Percentiles rank a stretch among this genome's conserved stretches.
Conservation (phyloP, 2,888 invertebrate species). For the Lepidochrysops patricia region DNA sequence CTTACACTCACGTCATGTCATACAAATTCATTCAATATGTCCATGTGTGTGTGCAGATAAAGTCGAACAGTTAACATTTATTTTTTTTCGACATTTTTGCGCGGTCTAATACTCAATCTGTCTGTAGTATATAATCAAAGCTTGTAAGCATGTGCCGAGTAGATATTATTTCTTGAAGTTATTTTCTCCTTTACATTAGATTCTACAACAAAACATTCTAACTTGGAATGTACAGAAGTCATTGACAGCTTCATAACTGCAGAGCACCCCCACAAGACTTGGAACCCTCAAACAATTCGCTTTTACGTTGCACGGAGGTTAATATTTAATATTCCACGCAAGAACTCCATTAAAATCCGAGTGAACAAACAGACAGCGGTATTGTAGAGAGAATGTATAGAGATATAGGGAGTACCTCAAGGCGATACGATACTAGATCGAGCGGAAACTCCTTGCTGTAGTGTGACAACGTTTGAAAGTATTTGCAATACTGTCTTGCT, state of each 20-base stretch:
- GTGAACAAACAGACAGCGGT: conserved; percentile 1
- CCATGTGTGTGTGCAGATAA: no score
- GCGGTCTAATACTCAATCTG: no score
- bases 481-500: not conserved
- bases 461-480: not conserved
- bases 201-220: no score
- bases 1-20: no score
- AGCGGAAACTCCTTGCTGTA: conserved; percentile 14
- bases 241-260: no score
- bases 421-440: conserved; percentile 16
- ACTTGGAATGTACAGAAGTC: no score
- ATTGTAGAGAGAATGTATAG: not conserved
- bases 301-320: not conserved
- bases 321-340: conserved; percentile 3
- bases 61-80: no score
- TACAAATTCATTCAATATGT: no score
- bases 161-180: no score
- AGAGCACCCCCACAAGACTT: not conserved
- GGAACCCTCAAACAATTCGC: not conserved
- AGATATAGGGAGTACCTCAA: conserved; percentile 11
- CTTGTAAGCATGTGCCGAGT: no score
- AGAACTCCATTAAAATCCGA: not conserved
- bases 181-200: no score
- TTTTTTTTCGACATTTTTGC: not conserved
- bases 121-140: no score